These are phyloP conservation scores for Brachionus asplanchnoidis DNA, from an alignment of 1,140 invertebrate species.

Conservation along the genomic window DNA sequence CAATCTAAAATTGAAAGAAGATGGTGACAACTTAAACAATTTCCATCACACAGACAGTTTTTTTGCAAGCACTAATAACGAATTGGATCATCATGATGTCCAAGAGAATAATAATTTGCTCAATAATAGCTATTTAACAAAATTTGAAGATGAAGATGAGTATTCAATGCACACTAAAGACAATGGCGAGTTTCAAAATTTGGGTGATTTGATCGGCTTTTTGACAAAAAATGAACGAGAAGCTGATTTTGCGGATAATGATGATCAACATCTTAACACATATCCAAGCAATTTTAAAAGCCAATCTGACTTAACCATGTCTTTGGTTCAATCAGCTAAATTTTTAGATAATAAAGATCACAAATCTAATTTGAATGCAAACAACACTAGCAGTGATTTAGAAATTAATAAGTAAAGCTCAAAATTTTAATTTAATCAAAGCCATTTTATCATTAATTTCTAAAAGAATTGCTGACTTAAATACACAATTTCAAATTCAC, in stretches of 20 bases:
- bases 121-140: constrained; percentile 6
- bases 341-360: not conserved
- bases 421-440: not conserved
- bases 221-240: not conserved
- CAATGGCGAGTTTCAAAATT: not conserved
- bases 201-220: not conserved
- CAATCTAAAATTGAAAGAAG: not conserved
- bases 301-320: constrained; percentile 8
- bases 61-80: not conserved
- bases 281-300: constrained; percentile 4
- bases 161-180: constrained; percentile 1
- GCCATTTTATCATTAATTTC: not conserved
- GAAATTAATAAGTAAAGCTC: not conserved
- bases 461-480: constrained; percentile 2
- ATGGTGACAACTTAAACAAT: not conserved
- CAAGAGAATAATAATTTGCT: not conserved
- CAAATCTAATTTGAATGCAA: not conserved
- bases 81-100: not conserved
- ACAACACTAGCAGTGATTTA: not conserved
- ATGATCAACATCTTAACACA: not conserved
- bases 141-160: constrained; percentile 16
- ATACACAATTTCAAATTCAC: constrained; percentile 2
- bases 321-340: not conserved
- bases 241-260: not conserved
- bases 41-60: not conserved